These are phyloP conservation scores for Prostheceraeus crozeri DNA, from an alignment of 2,888 invertebrate genomes.

Conservation along the genomic window DNA sequence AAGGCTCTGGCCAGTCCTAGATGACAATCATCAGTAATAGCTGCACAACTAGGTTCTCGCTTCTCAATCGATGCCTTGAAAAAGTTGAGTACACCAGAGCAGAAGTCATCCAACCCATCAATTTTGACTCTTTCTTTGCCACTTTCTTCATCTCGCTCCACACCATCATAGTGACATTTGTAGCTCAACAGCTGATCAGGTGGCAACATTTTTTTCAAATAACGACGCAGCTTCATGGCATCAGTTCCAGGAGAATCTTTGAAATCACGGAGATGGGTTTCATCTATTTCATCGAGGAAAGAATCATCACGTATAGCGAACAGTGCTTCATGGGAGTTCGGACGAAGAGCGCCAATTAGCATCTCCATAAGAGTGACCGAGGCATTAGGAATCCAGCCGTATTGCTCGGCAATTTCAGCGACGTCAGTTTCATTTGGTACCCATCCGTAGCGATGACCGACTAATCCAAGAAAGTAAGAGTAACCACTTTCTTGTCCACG, in stretches of 20 bases:
- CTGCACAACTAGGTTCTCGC: no score
- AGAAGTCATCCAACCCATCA: neutral
- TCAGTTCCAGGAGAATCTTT: no score
- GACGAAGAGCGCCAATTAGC: slow-evolving; percentile 44
- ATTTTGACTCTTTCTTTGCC: slow-evolving; percentile 19
- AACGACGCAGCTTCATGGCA: no score
- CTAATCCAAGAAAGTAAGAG: slow-evolving; percentile 51
- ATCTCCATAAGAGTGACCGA: slow-evolving; percentile 47
- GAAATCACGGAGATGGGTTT: no score
- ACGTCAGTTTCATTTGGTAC: slow-evolving; percentile 42
- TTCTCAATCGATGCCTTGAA: neutral
- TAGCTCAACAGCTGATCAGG: neutral
- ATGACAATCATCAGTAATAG: no score
- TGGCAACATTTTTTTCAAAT: neutral
- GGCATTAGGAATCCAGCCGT: slow-evolving; percentile 43
- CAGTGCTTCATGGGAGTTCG: slow-evolving; percentile 44
- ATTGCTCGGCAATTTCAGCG: slow-evolving; percentile 42
- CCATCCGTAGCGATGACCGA: slow-evolving; percentile 45
- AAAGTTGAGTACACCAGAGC: neutral
- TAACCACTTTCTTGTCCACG: slow-evolving; percentile 47
- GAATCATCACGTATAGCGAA: no score
- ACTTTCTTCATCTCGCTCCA: neutral
- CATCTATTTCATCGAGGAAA: no score
- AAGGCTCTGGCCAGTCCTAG: no score
- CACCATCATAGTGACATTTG: neutral